These are phyloP conservation scores for Eupsilia transversa DNA, from an alignment of 2,888 invertebrate species.

Conservation along the genomic window DNA sequence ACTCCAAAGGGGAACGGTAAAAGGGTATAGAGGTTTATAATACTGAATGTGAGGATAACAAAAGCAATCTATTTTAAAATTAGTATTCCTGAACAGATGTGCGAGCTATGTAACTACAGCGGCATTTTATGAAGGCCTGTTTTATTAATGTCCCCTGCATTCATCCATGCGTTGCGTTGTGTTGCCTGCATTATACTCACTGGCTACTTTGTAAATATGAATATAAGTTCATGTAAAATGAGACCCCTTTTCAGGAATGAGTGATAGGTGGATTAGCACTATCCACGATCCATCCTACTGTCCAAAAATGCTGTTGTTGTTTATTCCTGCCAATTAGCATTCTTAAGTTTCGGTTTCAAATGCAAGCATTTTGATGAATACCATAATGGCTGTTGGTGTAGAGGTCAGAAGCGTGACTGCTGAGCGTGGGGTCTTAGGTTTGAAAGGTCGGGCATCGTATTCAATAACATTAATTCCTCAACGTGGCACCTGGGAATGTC, in stretches of 20 bases:
- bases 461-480: too few species aligned
- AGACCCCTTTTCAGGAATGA: background rate
- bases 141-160: slow-evolving; percentile 1
- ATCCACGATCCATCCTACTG: too few species aligned
- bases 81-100: slow-evolving; percentile 32
- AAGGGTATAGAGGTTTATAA: slow-evolving; percentile 19
- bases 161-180: background rate
- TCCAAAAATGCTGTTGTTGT: background rate
- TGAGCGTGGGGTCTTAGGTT: background rate
- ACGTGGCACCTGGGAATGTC: too few species aligned
- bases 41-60: slow-evolving; percentile 19
- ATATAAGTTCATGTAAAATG: background rate
- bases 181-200: background rate
- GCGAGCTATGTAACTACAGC: slow-evolving; percentile 1
- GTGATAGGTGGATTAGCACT: too few species aligned
- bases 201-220: background rate
- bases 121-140: background rate
- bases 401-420: background rate
- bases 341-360: background rate
- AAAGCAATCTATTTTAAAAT: slow-evolving; percentile 47
- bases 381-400: too few species aligned
- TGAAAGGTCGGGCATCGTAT: too few species aligned
- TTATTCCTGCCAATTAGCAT: slow-evolving; percentile 6
- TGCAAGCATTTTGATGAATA: background rate
- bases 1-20: background rate